Base-by-base conservation (phyloP, 2,113 vertebrate genomes). In the Ciconia stormi region DNA sequence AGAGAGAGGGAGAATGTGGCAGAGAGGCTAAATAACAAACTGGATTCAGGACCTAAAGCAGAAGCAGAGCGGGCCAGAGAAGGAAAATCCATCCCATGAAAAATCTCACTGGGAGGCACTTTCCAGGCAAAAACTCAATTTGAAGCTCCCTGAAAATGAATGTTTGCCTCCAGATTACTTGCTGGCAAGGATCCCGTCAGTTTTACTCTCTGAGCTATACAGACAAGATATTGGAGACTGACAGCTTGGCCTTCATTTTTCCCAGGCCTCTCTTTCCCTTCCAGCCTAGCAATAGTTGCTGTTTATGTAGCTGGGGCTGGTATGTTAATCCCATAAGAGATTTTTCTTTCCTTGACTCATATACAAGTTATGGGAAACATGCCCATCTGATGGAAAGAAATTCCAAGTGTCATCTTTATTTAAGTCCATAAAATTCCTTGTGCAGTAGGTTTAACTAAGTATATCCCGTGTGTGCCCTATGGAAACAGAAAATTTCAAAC, bases 281-380 rank as follows among this genome's bases (percentile, higher is more conserved):
- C 78, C 56, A 71, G 40, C 50, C 76, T 81, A 74, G 83, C 5
- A 29, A 82, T 89, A 82, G 59, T 84, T 96, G 29, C 69, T 95
- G 67, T 94, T 93, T 92, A 59, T 81, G 63, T 94, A 82, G 50
- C 91, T 92, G 82, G 27, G 34, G 83, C 61, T 89, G 89, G 59
- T 71, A 91, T 74, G 42, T 87, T 93, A 89, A 91, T 76, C 83
- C 72, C 38, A 17, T 50, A 67, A 40, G 58, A 62, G 38, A 78
- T 66, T 94, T 92, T 87, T 67, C 58, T 92, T 95, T 90, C 40
- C 52, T 82, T 87, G 69, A 76, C 44, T 87, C 26, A 4, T 56
- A 63, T 6, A 30, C 34, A 72, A 20, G 6, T 79, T 79, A 65
- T 27, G 44, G 69, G 65, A 94, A 94, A 58, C 16, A 18, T 70